A percentile compares a stretch with the other conserved stretches of the same genome.
Evolutionary conservation across 1,140 invertebrate genomes (phyloP).

Genomic region (Sipha flava): DNA sequence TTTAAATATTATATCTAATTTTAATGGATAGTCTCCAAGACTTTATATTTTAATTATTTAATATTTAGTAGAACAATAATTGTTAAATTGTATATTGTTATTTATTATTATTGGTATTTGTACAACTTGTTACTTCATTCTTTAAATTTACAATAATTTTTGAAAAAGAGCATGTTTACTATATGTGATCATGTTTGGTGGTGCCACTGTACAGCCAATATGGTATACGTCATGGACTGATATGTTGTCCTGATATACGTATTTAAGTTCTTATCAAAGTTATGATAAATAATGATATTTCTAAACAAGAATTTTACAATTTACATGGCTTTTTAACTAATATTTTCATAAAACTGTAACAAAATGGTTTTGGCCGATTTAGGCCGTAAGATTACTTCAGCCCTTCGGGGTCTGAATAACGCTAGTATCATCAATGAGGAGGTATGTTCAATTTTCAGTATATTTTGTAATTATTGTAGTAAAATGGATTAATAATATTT

Average conservation of each 20-base stretch:
- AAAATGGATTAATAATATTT: background rate
- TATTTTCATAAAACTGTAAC: background rate
- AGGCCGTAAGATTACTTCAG: slow-evolving; percentile 97
- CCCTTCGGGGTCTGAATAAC: slow-evolving; percentile 92
- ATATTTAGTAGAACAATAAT: too few relatives aligned
- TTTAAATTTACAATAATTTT: too few relatives aligned
- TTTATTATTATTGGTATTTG: too few relatives aligned
- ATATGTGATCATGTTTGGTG: too few relatives aligned
- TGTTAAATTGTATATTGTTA: too few relatives aligned
- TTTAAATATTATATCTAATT: too few relatives aligned
- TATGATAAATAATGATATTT: slow-evolving; percentile 18
- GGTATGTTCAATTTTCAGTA: slow-evolving; percentile 48
- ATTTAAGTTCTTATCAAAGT: background rate
- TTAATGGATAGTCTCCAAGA: too few relatives aligned
- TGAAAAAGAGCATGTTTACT: too few relatives aligned
- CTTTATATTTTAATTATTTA: too few relatives aligned
- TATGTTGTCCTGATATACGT: background rate
- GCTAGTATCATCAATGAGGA: slow-evolving; percentile 99
- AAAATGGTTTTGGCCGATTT: slow-evolving; percentile 99
- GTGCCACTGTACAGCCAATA: too few relatives aligned
- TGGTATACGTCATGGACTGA: too few relatives aligned
- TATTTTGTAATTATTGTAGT: background rate
- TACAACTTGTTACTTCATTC: too few relatives aligned
- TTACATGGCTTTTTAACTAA: background rate
- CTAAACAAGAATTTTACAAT: background rate